Evolutionary conservation across 2,797 vertebrate genomes (phyloP).

Genomic region (Antennarius maculatus): DNA sequence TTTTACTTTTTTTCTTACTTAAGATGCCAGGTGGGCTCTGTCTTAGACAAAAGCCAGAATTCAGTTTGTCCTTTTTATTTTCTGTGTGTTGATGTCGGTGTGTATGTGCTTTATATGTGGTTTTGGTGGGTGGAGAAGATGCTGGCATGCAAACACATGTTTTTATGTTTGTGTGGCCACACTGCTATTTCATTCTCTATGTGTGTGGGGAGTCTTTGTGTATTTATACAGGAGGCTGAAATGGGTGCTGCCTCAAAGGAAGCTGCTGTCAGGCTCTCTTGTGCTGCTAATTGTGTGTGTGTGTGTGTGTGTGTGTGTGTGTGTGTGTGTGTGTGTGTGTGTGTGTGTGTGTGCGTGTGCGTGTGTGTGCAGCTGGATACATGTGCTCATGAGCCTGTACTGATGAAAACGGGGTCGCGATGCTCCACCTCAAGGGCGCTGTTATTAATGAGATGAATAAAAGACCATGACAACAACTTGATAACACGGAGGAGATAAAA

Average conservation of each 20-base stretch:
- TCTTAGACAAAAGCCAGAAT: background rate
- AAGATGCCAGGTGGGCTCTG: slow-evolving; percentile 29
- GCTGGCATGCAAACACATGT: slow-evolving; percentile 17
- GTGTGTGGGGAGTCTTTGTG: slow-evolving; percentile 41
- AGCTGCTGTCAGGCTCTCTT: slow-evolving; percentile 65
- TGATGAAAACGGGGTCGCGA: slow-evolving; percentile 63
- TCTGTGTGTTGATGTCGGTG: background rate
- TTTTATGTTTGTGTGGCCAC: slow-evolving; percentile 10
- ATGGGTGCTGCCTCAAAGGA: slow-evolving; percentile 64
- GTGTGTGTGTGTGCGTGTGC: too few species aligned
- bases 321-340: slow-evolving; percentile 36
- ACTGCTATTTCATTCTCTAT: slow-evolving; percentile 26
- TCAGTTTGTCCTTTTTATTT: slow-evolving; percentile 19
- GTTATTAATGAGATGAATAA: slow-evolving; percentile 81
- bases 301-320: slow-evolving; percentile 12
- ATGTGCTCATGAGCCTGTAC: slow-evolving; percentile 43
- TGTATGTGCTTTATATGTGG: background rate
- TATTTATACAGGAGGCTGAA: slow-evolving; percentile 38
- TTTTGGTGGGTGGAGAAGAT: slow-evolving; percentile 36
- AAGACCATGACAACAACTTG: slow-evolving; percentile 76
- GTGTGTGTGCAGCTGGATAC: slow-evolving; percentile 15
- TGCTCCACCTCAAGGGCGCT: slow-evolving; percentile 74
- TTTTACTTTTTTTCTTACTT: slow-evolving; percentile 25
- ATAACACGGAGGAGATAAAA: slow-evolving; percentile 66
- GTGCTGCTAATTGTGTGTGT: slow-evolving; percentile 57